phyloP scores from a whole-genome alignment of 1,140 invertebrate species.

The Latrodectus geometricus region DNA sequence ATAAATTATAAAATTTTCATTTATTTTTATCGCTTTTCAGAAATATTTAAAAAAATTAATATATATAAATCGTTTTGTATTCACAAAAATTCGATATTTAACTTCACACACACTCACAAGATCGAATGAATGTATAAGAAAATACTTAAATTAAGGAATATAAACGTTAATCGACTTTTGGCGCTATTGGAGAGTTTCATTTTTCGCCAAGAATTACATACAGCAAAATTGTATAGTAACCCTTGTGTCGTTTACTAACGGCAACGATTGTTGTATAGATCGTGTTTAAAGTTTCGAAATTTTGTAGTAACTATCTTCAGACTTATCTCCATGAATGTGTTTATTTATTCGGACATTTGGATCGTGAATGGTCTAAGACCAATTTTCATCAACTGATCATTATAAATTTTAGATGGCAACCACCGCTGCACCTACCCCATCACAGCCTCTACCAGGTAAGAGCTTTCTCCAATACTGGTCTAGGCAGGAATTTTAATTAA shows the following conservation, averaged over 20 bases:
- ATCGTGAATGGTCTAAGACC: not conserved
- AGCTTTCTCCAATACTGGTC: conserved; percentile 17
- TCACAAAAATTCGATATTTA: too few relatives aligned
- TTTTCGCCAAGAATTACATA: conserved; percentile 32
- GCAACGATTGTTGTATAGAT: conserved; percentile 11
- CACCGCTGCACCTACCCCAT: conserved; percentile 53
- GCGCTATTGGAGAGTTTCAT: too few relatives aligned
- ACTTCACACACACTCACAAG: too few relatives aligned
- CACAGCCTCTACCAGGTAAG: conserved; percentile 61
- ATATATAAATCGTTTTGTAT: too few relatives aligned
- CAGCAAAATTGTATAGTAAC: conserved; percentile 30
- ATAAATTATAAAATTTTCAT: too few relatives aligned
- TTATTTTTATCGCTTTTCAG: too few relatives aligned
- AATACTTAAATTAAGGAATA: too few relatives aligned
- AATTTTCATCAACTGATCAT: conserved; percentile 11
- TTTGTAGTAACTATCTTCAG: conserved; percentile 24
- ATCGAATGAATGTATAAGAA: too few relatives aligned
- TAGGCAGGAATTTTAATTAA: conserved; percentile 18
- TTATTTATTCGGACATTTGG: conserved; percentile 5
- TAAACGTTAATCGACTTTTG: too few relatives aligned
- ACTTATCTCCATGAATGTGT: conserved; percentile 27
- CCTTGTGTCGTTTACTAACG: conserved; percentile 53
- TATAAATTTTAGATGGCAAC: conserved; percentile 53
- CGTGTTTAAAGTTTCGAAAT: conserved; percentile 3
- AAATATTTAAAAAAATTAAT: too few relatives aligned